These are phyloP conservation scores for Drosophila nr. fundita DNA, from an alignment of 2,888 invertebrate genomes.

Conservation along the genomic window DNA sequence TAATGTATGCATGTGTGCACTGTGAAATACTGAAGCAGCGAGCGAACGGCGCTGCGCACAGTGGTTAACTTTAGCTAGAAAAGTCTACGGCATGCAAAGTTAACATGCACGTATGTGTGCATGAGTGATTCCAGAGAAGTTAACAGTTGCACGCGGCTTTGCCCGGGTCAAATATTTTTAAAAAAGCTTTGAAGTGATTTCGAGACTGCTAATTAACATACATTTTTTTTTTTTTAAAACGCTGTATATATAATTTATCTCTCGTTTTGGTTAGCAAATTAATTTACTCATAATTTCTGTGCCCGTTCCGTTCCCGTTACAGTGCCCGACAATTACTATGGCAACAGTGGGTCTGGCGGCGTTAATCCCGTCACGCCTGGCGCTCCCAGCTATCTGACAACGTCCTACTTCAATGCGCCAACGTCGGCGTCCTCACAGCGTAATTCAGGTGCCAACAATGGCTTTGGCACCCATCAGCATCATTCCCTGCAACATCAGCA, in stretches of 20 bases:
- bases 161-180: background rate
- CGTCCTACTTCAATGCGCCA: constrained; percentile 85
- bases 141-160: background rate
- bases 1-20: constrained; percentile 28
- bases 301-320: constrained; percentile 55
- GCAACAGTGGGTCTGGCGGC: constrained; percentile 65
- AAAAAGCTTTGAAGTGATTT: background rate
- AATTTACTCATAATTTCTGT: background rate
- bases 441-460: constrained; percentile 75
- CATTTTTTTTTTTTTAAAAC: too few species aligned
- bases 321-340: constrained; percentile 88
- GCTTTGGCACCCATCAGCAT: constrained; percentile 76
- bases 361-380: constrained; percentile 57
- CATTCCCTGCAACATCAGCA: constrained; percentile 85
- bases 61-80: constrained; percentile 37
- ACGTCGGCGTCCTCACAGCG: constrained; percentile 80
- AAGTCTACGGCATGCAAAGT: background rate
- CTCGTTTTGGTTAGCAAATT: background rate
- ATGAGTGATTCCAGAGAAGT: background rate
- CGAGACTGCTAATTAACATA: background rate
- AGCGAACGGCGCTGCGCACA: constrained; percentile 36
- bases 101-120: background rate
- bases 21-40: constrained; percentile 57
- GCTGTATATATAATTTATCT: background rate
- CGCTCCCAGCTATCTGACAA: constrained; percentile 73